A percentile compares a stretch with the other conserved stretches of the same genome.
phyloP scores from a whole-genome alignment of 2,113 vertebrate species.

The Bos javanicus region DNA sequence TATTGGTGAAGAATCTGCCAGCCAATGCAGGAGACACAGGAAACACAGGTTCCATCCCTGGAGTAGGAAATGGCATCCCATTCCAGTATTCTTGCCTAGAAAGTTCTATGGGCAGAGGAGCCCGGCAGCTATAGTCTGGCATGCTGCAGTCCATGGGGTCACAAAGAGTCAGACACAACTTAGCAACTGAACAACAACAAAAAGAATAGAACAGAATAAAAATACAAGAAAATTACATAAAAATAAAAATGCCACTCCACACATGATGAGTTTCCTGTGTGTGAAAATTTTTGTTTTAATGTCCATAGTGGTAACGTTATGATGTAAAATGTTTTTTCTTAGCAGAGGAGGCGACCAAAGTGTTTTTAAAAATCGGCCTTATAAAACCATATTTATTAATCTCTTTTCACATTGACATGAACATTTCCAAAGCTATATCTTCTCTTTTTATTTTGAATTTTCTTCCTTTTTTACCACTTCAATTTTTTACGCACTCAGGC shows the following conservation, averaged over 20 bases:
- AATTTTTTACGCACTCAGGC: neutral
- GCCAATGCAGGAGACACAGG: neutral
- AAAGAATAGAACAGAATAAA: neutral
- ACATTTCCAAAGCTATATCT: neutral
- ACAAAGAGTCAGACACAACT: neutral
- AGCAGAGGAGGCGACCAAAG: neutral
- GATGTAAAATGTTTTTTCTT: neutral
- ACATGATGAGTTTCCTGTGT: neutral
- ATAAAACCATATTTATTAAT: neutral
- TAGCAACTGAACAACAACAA: neutral
- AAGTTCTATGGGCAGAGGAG: neutral
- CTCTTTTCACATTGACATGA: neutral
- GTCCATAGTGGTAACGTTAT: neutral
- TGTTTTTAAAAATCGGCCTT: neutral
- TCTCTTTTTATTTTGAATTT: neutral
- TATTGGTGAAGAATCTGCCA: neutral
- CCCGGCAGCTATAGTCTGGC: neutral
- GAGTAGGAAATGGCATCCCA: neutral
- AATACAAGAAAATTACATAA: neutral
- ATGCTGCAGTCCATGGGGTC: neutral
- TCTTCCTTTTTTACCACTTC: neutral
- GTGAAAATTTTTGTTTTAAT: neutral
- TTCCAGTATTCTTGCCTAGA: neutral
- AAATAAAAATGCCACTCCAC: neutral
- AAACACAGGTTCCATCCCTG: neutral